Evolutionary conservation across 2,797 vertebrate species (phyloP), one percentile per base, ranked within the genome.

Genomic region (Pelodytes ibericus): DNA sequence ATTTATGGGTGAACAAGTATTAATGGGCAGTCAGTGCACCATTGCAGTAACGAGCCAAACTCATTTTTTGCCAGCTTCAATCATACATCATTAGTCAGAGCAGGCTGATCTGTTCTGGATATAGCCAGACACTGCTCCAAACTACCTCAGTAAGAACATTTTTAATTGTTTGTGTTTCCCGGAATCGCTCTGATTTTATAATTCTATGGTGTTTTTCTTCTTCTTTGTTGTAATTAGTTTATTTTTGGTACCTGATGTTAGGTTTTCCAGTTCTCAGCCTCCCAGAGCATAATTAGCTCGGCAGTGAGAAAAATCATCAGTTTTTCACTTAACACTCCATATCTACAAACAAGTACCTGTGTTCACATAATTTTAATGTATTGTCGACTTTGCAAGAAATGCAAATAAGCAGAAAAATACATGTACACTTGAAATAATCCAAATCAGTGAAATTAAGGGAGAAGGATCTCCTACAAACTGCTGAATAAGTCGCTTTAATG

Each of bases 1-100:
- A 79, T 79, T 74, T 79, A 79, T 79, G 58, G 71, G 71, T 69
- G 77, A 79, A 69, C 71, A 79, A 62, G 64, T 73, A 79, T 67
- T 74, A 79, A 73, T 69, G 60, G 71, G 56, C 47, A 73, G 47
- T 47, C 44, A 15, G 49, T 39, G 49, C 71, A 68, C 71, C 71
- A 58, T 36, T 69, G 59, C 71, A 18, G 58, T 69, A 68, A 79
- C 58, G 20, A 79, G 77, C 63, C 70, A 73, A 68, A 62, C 15
- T 26, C 5, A 41, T 30, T 56, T 60, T 68, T 79, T 79, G 70
- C 76, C 71, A 79, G 36, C 33, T 57, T 73, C 58, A 56, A 68
- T 67, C 58, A 79, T 63, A 79, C 25, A 73, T 63, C 71, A 74
- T 79, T 74, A 79, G 62, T 30, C 36, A 79, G 58, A 57, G 26